phyloP scores from a whole-genome alignment of 2,797 vertebrate genomes.

The Megaceryle alcyon region DNA sequence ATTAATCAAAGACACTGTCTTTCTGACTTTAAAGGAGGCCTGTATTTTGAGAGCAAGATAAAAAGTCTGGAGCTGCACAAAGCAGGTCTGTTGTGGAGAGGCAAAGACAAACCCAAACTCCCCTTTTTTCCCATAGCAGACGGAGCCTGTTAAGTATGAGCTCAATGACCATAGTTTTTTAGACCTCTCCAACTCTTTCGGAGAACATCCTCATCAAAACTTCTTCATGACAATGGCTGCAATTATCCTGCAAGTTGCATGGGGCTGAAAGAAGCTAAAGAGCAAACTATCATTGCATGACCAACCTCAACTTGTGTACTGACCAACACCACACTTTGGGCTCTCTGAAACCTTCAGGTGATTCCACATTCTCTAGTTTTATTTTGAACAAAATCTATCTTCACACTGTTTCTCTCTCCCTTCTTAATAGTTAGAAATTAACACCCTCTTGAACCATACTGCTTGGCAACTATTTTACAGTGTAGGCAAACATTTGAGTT shows the following conservation, averaged over 20 bases:
- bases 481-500: slow-evolving; percentile 28
- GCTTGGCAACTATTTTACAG: slow-evolving; percentile 16
- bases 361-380: not conserved
- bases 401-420: not conserved
- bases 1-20: not conserved
- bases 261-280: not conserved
- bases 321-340: rapidly evolving
- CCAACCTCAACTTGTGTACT: not conserved
- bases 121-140: not conserved
- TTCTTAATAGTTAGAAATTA: slow-evolving; percentile 28
- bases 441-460: not conserved
- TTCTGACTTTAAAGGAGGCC: not conserved
- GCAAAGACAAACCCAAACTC: not conserved
- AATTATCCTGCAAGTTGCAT: rapidly evolving
- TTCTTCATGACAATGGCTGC: not conserved
- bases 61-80: not conserved
- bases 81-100: not conserved
- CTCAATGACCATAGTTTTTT: not conserved
- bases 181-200: not conserved
- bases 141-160: rapidly evolving
- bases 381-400: not conserved
- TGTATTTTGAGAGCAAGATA: not conserved
- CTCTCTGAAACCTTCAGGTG: not conserved
- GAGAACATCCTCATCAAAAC: not conserved
- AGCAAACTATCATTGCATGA: not conserved